A percentile compares a stretch with the other conserved stretches of the same genome.
Evolutionary conservation across 1,140 invertebrate genomes (phyloP).

Genomic region (Cataglyphis hispanica): DNA sequence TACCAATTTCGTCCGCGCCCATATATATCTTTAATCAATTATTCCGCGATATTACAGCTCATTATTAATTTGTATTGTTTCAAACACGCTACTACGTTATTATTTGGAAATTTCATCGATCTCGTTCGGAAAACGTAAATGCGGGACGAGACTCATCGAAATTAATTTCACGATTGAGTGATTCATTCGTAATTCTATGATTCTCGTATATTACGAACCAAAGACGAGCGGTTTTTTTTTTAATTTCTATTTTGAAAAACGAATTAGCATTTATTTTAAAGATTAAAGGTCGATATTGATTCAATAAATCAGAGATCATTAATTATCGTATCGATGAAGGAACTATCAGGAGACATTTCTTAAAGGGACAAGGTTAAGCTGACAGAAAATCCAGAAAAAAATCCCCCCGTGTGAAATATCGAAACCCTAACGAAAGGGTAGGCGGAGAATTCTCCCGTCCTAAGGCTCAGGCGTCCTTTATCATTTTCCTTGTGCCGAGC

Average conservation of each 20-base stretch:
- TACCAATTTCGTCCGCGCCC: conserved; percentile 63
- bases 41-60: conserved; percentile 54
- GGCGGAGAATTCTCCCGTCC: conserved; percentile 19
- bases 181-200: conserved; percentile 36
- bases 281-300: neutral
- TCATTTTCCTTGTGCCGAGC: conserved; percentile 52
- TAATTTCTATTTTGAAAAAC: neutral
- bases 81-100: conserved; percentile 49
- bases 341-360: conserved; percentile 31
- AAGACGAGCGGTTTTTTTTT: too few relatives aligned
- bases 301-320: conserved; percentile 14
- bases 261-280: neutral
- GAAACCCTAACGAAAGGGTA: conserved; percentile 57
- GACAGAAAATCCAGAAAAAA: conserved; percentile 60
- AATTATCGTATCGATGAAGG: conserved; percentile 30
- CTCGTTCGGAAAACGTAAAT: conserved; percentile 23
- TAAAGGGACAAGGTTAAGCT: conserved; percentile 37
- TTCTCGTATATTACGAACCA: neutral
- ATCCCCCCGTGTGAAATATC: conserved; percentile 41
- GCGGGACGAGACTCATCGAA: conserved; percentile 41
- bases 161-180: conserved; percentile 50
- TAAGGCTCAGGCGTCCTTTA: conserved; percentile 52
- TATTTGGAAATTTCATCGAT: conserved; percentile 61
- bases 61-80: conserved; percentile 66
- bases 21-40: conserved; percentile 70